phyloP scores from a whole-genome alignment of 2,113 vertebrate species.

The Antechinus flavipes region DNA sequence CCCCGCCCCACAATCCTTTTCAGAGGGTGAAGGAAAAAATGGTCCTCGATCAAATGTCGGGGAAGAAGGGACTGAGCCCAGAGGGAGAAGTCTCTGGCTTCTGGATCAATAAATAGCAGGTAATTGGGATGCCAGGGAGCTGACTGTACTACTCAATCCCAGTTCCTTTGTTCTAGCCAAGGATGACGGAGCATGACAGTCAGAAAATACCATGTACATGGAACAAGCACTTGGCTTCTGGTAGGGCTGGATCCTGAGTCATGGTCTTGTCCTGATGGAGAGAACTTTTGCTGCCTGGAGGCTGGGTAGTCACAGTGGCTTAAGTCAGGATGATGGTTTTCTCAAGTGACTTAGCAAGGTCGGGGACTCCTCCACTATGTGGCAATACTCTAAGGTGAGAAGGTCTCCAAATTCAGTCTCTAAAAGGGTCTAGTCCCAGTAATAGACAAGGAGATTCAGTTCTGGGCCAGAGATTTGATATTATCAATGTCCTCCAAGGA shows the following conservation, averaged over 20 bases:
- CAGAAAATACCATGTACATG: not conserved
- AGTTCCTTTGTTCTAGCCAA: not conserved
- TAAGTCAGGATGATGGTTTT: not conserved
- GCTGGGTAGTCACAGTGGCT: not conserved
- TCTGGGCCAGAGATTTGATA: not conserved
- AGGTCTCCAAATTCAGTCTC: not conserved
- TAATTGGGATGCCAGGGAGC: not conserved
- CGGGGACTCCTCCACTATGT: not conserved
- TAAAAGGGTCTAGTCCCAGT: not conserved
- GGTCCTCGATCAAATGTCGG: not conserved
- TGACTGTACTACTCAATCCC: not conserved
- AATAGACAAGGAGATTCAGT: not conserved
- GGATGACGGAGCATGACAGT: not conserved
- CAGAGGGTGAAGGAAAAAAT: not conserved
- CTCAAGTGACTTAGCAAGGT: not conserved
- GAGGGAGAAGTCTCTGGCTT: not conserved
- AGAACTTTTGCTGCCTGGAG: not conserved
- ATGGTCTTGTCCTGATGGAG: not conserved
- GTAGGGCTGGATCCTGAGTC: not conserved
- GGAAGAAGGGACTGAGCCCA: not conserved
- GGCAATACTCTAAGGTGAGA: not conserved
- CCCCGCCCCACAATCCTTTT: not conserved
- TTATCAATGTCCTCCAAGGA: not conserved
- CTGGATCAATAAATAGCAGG: not conserved
- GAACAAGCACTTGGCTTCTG: not conserved